Base-by-base conservation (phyloP, 1,140 invertebrate species). In the Dufourea novaeangliae region DNA sequence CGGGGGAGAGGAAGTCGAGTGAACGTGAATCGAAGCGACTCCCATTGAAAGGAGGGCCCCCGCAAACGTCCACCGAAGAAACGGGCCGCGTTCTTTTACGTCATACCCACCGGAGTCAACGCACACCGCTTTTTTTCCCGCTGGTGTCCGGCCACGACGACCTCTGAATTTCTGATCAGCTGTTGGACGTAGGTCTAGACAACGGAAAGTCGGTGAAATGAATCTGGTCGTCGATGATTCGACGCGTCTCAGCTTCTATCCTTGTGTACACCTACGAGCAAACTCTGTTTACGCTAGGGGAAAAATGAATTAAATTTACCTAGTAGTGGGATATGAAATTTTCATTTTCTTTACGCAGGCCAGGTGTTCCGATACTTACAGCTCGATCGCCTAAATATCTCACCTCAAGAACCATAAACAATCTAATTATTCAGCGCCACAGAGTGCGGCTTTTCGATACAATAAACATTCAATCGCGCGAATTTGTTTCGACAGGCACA, bases 11-110 rank as follows among this genome's bases (percentile, higher is more conserved):
- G 82, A 84, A 84, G 76, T 79, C 70, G 69, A 37, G 70, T 79
- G 77, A 79, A 79, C 62, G 85, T 81, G 84, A 84, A 87, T 86
- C 84, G 76, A 82, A 79, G 80, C 41, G 66, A 67, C 54, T 78
- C 52, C 79, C 85, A 86, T 87, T 85, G 82, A 86, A 83, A 83
- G 50, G 63, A 50, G 62, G 46, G 20, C 20, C 39, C 39, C 41
- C 20, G 57, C 44, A 59, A 69, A 57, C 67, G 68, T 37, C 37
- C 64, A 44, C 46, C n/a, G 66, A 83, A 74, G 79, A 70, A 69
- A 61, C 63, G 56, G 46, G 20, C 54, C 39, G 70, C 25, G 82
- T 83, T 79, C 77, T 83, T 78, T 84, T 79, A 83, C 80, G 77
- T 84, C 82, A 84, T 44, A 68, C 27, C 50, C n/a, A n/a, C n/a